Evolutionary conservation across 2,888 invertebrate species (phyloP), one percentile per base, ranked within the genome.

Genomic region (Trachelus troglodyta): DNA sequence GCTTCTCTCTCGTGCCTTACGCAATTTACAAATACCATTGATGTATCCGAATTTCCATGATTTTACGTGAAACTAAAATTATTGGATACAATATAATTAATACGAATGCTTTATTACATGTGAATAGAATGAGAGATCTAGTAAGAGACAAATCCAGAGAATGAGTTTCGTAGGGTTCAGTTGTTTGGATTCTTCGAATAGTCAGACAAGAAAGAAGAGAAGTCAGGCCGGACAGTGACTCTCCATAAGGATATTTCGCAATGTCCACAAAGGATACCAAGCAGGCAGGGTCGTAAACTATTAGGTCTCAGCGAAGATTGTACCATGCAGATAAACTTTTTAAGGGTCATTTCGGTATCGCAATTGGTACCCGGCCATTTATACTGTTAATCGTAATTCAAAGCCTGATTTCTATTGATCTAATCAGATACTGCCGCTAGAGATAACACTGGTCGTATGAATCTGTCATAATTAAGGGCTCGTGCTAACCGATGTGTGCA

Each of bases 241-340:
- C 40, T 6, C 15, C 40, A 40, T 40, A 40, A 40, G 82, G 83
- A 85, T 84, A 83, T 81, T 79, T 83, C 77, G 80, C 81, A 85
- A 84, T 82, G 82, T 83, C 84, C 83, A 83, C 84, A 83, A 81
- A 83, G 83, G 84, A 83, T 84, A 81, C 79, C 77, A 75, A 79
- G 75, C 79, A 77, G 37, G 30, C 30, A 30, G 30, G 12, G 12
- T 30, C 4, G 69, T 31, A 30, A 69, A 15, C 33, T 12, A 30
- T 30, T 33, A 40, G 40, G 40, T 15, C 15, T 40, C 40, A 40
- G 15, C 40, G 15, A 40, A 40, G 40, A 40, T 40, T 40, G 15
- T 40, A 40, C 15, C 15, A 40, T 6, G 30, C 11, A 15, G 69
- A 31, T 33, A 69, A 4, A 40, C 4, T 12, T 69, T 69, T 30